phyloP scores from a whole-genome alignment of 2,888 invertebrate genomes.

The Monochamus alternatus region DNA sequence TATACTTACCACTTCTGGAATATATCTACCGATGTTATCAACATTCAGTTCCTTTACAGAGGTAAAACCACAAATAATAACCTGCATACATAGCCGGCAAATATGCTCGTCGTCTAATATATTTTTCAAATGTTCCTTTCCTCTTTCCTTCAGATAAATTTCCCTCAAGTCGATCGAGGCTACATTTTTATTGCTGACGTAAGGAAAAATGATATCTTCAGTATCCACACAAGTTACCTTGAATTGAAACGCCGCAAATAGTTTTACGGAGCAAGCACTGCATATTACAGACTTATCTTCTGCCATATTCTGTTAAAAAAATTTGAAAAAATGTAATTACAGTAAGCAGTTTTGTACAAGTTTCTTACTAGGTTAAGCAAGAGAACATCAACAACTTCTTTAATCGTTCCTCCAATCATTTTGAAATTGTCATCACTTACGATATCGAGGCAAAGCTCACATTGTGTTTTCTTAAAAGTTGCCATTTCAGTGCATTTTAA shows the following conservation, averaged over 20 bases:
- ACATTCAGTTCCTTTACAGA: background rate
- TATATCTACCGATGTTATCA: background rate
- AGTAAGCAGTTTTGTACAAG: too few species aligned
- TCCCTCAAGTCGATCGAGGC: background rate
- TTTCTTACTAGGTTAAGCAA: background rate
- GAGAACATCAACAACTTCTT: background rate
- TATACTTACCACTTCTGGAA: constrained; percentile 17
- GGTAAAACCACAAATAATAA: background rate
- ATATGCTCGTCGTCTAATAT: background rate
- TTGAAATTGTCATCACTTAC: background rate
- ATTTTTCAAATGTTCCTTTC: background rate
- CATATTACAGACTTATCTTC: background rate
- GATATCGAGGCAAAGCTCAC: background rate
- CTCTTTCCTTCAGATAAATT: background rate
- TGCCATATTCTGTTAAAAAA: background rate
- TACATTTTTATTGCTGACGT: background rate
- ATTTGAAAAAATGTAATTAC: background rate
- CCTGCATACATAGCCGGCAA: constrained; percentile 1
- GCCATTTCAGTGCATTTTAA: too few species aligned
- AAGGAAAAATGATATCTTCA: background rate
- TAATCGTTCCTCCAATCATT: background rate
- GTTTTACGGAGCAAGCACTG: background rate
- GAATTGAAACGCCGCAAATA: background rate
- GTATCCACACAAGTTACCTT: constrained; percentile 1
- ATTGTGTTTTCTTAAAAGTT: background rate